Conservation (phyloP, 2,797 vertebrate genomes). For the Hydrocynus forskahlii region DNA sequence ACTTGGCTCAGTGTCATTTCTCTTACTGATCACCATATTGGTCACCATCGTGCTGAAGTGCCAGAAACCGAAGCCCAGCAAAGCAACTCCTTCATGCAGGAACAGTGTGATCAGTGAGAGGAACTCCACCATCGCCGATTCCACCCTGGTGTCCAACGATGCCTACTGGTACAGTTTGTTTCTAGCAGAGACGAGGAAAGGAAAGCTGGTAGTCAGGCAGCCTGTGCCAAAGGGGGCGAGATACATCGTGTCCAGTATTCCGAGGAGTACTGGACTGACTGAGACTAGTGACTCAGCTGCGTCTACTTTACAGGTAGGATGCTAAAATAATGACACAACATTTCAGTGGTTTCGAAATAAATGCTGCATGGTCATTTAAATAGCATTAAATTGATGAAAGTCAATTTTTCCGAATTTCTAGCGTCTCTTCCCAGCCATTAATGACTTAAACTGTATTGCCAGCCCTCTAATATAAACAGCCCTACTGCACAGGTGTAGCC, state of each 20-base stretch:
- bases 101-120: slow-evolving; percentile 57
- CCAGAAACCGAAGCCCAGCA: slow-evolving; percentile 61
- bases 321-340: not conserved
- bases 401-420: no score
- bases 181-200: slow-evolving; percentile 57
- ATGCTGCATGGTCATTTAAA: not conserved
- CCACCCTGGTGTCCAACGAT: slow-evolving; percentile 57
- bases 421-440: no score
- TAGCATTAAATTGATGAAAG: slow-evolving; percentile 56
- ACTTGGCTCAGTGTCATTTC: slow-evolving; percentile 60
- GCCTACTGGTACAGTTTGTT: slow-evolving; percentile 69
- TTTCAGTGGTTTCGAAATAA: not conserved
- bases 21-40: slow-evolving; percentile 62
- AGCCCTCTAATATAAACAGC: not conserved
- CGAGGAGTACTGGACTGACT: slow-evolving; percentile 66
- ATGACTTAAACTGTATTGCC: no score
- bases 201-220: slow-evolving; percentile 57
- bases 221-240: slow-evolving; percentile 50
- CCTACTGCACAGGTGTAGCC: not conserved
- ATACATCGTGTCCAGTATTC: slow-evolving; percentile 69
- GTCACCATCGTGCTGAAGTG: slow-evolving; percentile 62
- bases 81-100: slow-evolving; percentile 59
- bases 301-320: slow-evolving; percentile 68
- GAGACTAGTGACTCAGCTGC: slow-evolving; percentile 70
- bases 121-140: slow-evolving; percentile 56